Percentiles rank a stretch among this genome's conserved stretches.
phyloP scores from a whole-genome alignment of 1,140 invertebrate genomes.

The Drosophila bocqueti region DNA sequence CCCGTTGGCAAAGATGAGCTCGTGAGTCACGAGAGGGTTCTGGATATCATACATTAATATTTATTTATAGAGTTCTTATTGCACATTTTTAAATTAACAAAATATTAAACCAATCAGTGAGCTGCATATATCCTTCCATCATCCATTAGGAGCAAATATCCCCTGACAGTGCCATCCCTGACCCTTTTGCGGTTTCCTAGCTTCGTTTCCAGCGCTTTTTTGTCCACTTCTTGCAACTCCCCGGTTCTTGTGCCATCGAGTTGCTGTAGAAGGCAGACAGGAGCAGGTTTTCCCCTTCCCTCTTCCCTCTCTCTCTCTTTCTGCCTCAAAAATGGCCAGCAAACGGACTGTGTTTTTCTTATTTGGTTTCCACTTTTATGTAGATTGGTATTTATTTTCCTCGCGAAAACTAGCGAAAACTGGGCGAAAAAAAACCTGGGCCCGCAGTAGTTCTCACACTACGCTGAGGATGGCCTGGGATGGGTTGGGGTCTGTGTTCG shows the following conservation, averaged over 20 bases:
- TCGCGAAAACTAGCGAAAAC: conserved; percentile 70
- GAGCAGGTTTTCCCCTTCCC: conserved; percentile 60
- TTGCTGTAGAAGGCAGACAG: conserved; percentile 48
- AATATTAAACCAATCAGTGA: background rate
- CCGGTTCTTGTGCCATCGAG: conserved; percentile 33
- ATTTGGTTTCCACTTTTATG: conserved; percentile 83
- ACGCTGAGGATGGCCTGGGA: conserved; percentile 21
- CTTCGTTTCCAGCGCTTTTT: conserved; percentile 39
- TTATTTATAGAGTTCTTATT: background rate
- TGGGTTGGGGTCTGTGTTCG: conserved; percentile 37
- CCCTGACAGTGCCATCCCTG: conserved; percentile 12
- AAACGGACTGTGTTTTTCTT: conserved; percentile 70
- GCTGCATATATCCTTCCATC: background rate
- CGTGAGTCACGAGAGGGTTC: conserved; percentile 17
- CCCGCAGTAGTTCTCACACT: conserved; percentile 71
- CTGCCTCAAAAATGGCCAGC: conserved; percentile 51
- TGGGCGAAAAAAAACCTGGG: conserved; percentile 19
- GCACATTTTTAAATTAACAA: no score
- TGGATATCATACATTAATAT: background rate
- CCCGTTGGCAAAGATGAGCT: conserved; percentile 23
- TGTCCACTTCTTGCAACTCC: conserved; percentile 36
- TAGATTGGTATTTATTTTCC: conserved; percentile 83
- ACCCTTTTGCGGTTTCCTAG: conserved; percentile 41
- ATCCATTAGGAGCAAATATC: no score
- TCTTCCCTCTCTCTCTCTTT: conserved; percentile 6